Base-by-base conservation (phyloP, 64 coral and sea anemone species). In the Pachyseris speciosa region DNA sequence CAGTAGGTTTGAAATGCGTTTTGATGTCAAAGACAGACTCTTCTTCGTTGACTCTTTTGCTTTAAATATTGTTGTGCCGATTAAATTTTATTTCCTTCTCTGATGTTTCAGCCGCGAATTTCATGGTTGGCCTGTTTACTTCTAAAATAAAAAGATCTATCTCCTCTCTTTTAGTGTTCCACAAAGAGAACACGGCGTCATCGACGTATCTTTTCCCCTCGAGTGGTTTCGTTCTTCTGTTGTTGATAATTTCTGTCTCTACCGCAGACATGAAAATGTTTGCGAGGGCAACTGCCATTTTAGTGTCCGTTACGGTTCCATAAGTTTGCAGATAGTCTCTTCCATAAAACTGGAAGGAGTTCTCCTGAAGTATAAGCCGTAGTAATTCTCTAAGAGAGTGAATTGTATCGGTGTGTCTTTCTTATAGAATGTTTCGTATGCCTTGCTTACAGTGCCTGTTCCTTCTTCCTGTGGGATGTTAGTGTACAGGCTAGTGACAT, bases 201-300 rank as follows among this genome's bases (percentile, higher is more conserved):
- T 81, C 78, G 28, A 81, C 60, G 79, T 63, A 83, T 7, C 79
- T 53, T 61, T 83, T 83, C 79, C 77, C 53, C 4, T 59, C 38
- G 0, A 81, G 49, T 2, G 77, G 77, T 81, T 40, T 37, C 15
- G 37, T 37, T 19, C 40, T 84, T 20, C 58, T 30, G 34, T 48
- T 85, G 7, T 26, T 80, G 45, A 80, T 48, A 55, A 80, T 48
- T 80, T 40, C 55, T 2, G 48, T 48, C 33, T 80, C 75, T 57
- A 80, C 48, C 25, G 29, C 75, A 26, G 74, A 43, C 74, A 78
- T 78, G 22, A 34, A 83, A 12, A 57, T 83, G 24, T 83, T 34
- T 30, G 26, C 78, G 19, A 34, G 32, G 11, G 78, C 2, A 34
- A 39, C 51, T 59, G 47, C 15, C 39, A 32, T 19, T 16, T 83